Evolutionary conservation across 2,888 invertebrate species (phyloP).

Genomic region (Anarsia innoxiella): DNA sequence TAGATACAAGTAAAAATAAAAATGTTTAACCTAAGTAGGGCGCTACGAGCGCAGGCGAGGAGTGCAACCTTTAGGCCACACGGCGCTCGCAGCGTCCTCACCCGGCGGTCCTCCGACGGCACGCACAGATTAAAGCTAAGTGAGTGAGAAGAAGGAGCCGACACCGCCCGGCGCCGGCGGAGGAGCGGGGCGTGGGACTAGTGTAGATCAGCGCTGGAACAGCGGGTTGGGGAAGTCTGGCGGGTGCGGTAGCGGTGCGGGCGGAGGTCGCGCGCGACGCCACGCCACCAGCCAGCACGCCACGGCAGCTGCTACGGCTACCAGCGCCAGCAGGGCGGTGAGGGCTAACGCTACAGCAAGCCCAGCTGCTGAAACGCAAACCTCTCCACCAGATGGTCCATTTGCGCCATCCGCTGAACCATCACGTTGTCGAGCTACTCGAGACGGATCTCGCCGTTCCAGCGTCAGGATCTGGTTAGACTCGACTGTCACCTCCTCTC

Average conservation of each 20-base stretch:
- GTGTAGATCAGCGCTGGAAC: slow-evolving; percentile 75
- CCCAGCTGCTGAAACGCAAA: slow-evolving; percentile 95
- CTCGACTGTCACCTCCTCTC: slow-evolving; percentile 94
- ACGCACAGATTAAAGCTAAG: slow-evolving; percentile 58
- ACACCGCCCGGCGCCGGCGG: slow-evolving; percentile 73
- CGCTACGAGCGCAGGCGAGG: slow-evolving; percentile 61
- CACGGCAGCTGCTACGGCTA: slow-evolving; percentile 95
- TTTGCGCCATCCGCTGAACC: slow-evolving; percentile 82
- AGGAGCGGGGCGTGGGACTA: slow-evolving; percentile 67
- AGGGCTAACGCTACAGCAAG: slow-evolving; percentile 94
- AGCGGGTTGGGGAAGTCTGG: slow-evolving; percentile 96
- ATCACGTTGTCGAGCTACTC: slow-evolving; percentile 85
- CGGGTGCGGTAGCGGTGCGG: slow-evolving; percentile 94
- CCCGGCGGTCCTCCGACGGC: slow-evolving; percentile 72
- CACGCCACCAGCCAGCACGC: slow-evolving; percentile 98
- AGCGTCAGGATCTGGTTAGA: slow-evolving; percentile 94
- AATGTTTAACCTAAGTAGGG: slow-evolving; percentile 52
- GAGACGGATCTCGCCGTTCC: slow-evolving; percentile 86
- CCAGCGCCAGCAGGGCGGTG: slow-evolving; percentile 92
- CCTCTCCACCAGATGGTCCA: slow-evolving; percentile 78
- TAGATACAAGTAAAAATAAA: slow-evolving; percentile 37
- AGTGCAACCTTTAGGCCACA: slow-evolving; percentile 25
- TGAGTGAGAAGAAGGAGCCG: slow-evolving; percentile 63
- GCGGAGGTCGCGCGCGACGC: slow-evolving; percentile 88
- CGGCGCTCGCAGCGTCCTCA: slow-evolving; percentile 62